Base-by-base conservation (phyloP, 2,113 vertebrate species). In the Nothoprocta pentlandii region DNA sequence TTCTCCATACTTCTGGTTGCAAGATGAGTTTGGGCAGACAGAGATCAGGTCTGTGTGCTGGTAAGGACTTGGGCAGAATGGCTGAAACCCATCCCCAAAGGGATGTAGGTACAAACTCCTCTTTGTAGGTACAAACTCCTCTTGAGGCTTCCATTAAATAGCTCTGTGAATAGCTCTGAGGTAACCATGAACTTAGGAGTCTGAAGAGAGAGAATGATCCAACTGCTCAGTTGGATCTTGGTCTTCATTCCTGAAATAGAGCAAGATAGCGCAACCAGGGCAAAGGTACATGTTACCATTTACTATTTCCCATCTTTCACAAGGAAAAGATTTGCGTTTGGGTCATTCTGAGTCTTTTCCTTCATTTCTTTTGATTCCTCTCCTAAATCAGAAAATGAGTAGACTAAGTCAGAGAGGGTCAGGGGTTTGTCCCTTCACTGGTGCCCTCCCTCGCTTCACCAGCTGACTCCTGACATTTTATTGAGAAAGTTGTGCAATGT, bases 381-480 rank as follows among this genome's bases (percentile, higher is more conserved):
- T 91, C 83, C 56, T 84, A 88, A 76, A 34, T 10, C 13, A 82
- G 64, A 49, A 69, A 22, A 32, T 77, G 42, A 71, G 58, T 71
- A 66, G 34, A 21, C 56, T 75, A 34, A 92, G 61, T 61, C 34
- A 80, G 61, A 87, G 64, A 59, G 34, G 39, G 56, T 86, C 80
- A 95, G 71, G 77, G 22, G 13, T 88, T 94, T 95, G 8, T 25
- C 92, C 16, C 69, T 90, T 92, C 70, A 25, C 49, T 87, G 26
- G 77, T 85, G 73, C 39, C 41, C 80, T 90, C 56, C 73, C n/a
- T 34, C 49, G 49, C 44, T 87, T 94, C 47, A 53, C 22, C 70
- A 89, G 15, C 36, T 59, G 80, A 85, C 63, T 93, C 42, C 46
- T 94, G 64, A 77, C 56, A 87, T 92, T 96, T 91, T 92, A 82